Evolutionary conservation across 2,888 invertebrate species (phyloP).

Genomic region (Miltochrista miniata): DNA sequence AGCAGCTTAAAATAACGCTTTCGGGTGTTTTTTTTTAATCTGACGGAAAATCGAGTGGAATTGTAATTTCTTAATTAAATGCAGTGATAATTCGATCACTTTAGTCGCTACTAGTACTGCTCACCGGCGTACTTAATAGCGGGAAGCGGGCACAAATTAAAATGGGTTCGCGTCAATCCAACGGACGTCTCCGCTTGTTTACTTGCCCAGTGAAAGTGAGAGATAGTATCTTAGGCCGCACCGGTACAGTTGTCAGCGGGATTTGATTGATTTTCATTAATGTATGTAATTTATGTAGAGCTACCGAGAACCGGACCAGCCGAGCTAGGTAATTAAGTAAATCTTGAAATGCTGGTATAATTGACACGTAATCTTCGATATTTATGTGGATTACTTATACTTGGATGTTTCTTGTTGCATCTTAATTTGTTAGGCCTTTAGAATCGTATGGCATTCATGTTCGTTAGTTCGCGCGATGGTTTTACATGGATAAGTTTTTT

Average conservation of each 20-base stretch:
- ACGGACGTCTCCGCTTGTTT: constrained; percentile 65
- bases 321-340: constrained; percentile 7
- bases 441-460: neutral
- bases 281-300: constrained; percentile 21
- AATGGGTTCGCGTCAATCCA: constrained; percentile 66
- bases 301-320: constrained; percentile 1
- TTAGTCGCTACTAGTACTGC: constrained; percentile 36
- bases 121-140: constrained; percentile 64
- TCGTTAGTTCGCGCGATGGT: too few species aligned
- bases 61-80: too few species aligned
- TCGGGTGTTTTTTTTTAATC: too few species aligned
- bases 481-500: too few species aligned
- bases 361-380: neutral
- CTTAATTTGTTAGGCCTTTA: too few species aligned
- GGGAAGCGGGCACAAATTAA: constrained; percentile 74
- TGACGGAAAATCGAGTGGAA: too few species aligned
- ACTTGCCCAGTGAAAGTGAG: constrained; percentile 65
- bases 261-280: constrained; percentile 43
- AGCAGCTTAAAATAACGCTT: too few species aligned
- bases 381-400: neutral
- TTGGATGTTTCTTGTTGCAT: neutral
- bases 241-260: constrained; percentile 33
- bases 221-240: constrained; percentile 44
- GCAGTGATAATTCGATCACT: constrained; percentile 26
- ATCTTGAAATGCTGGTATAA: constrained; percentile 6